These are phyloP conservation scores for Heterohyrax brucei DNA, from an alignment of 2,797 vertebrate genomes.

Conservation along the genomic window DNA sequence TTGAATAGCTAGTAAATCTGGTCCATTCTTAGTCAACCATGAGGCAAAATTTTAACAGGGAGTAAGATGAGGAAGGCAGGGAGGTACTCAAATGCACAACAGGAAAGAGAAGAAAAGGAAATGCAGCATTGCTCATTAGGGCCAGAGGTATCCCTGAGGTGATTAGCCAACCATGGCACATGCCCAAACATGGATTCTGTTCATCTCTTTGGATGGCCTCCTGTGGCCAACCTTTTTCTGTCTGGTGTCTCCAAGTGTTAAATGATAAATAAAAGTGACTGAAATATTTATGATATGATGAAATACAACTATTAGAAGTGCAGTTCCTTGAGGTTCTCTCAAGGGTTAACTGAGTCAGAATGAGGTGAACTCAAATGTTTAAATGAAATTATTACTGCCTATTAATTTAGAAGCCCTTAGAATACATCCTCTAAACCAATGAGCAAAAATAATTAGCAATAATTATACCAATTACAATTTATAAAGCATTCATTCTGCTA, in stretches of 20 bases:
- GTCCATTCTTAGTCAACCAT: conserved; percentile 55
- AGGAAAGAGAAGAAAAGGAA: neutral
- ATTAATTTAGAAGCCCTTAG: conserved; percentile 64
- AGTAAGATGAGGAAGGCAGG: conserved; percentile 42
- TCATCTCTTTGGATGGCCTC: neutral
- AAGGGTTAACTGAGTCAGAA: neutral
- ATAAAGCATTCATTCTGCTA: conserved; percentile 21
- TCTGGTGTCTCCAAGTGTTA: neutral
- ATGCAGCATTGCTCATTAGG: neutral
- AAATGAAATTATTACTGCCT: conserved; percentile 60
- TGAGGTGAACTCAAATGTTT: conserved; percentile 36
- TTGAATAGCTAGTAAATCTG: conserved; percentile 54
- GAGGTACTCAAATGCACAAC: neutral
- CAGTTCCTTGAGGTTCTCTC: neutral
- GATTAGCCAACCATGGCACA: neutral
- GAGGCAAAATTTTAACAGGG: conserved; percentile 23
- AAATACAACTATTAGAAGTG: neutral
- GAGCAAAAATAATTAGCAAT: conserved; percentile 61
- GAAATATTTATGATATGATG: neutral
- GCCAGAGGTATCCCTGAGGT: neutral
- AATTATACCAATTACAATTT: conserved; percentile 34
- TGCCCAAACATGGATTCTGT: neutral
- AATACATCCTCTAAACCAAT: conserved; percentile 1
- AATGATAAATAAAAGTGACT: neutral
- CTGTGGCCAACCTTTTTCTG: neutral